Evolutionary conservation across 2,888 invertebrate species (phyloP).

Genomic region (Bimastos eiseni): DNA sequence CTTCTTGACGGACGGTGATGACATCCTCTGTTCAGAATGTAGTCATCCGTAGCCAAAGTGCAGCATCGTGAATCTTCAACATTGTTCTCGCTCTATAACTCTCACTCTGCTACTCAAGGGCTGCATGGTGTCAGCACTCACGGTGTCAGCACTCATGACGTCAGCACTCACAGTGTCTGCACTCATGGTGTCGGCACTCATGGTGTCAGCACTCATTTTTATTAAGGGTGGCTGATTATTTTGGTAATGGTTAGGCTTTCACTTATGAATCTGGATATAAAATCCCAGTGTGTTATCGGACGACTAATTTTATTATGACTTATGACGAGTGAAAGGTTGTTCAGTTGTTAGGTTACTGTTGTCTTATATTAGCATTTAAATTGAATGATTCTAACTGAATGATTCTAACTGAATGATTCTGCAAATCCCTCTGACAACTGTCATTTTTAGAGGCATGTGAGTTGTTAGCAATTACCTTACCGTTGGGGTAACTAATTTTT

Average conservation of each 20-base stretch:
- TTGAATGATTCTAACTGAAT: no score
- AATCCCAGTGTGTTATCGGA: neutral
- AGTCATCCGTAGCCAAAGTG: constrained; percentile 61
- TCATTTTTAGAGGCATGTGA: neutral
- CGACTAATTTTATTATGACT: neutral
- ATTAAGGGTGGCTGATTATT: neutral
- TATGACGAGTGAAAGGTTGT: neutral
- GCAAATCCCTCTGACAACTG: neutral
- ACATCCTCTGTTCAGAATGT: constrained; percentile 98
- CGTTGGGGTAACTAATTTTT: neutral
- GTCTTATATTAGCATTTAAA: neutral
- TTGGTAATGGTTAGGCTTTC: neutral
- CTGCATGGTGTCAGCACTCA: neutral
- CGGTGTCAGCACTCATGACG: no score
- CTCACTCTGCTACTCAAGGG: neutral
- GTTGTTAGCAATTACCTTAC: neutral
- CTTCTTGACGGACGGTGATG: constrained; percentile 94
- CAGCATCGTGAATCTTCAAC: neutral
- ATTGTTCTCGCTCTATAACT: neutral
- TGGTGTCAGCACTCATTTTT: neutral
- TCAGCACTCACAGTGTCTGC: no score
- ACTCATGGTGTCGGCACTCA: no score
- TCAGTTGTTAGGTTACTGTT: neutral
- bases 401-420: no score
- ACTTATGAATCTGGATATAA: neutral